Evolutionary conservation across 2,797 vertebrate genomes (phyloP).

Genomic region (Cetoscarus ocellatus): DNA sequence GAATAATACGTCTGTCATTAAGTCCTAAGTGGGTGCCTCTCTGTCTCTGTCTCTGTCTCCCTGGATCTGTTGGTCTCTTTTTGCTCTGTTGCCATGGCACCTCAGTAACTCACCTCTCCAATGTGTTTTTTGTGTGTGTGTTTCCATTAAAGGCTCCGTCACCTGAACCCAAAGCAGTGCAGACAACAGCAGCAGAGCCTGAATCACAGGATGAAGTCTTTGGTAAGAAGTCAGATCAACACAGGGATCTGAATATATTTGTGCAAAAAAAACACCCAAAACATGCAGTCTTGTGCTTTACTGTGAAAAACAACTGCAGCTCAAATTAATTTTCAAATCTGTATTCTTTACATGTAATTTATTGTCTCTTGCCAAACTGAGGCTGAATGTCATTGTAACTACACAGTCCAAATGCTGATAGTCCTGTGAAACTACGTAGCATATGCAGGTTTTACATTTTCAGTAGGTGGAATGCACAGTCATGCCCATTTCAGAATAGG

Average conservation of each 20-base stretch:
- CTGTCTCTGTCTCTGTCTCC: slow-evolving; percentile 5
- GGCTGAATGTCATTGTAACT: no score
- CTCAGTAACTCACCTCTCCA: slow-evolving; percentile 62
- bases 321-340: not conserved
- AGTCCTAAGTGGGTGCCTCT: slow-evolving; percentile 5
- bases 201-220: slow-evolving; percentile 83
- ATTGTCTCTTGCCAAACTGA: no score
- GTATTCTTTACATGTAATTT: no score
- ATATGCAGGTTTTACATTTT: no score
- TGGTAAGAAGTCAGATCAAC: slow-evolving; percentile 66
- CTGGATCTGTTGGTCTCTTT: slow-evolving; percentile 30
- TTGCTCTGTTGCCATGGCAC: slow-evolving; percentile 79
- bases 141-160: slow-evolving; percentile 70
- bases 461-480: no score
- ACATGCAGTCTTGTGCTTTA: not conserved
- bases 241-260: not conserved
- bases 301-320: not conserved
- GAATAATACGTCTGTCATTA: slow-evolving; percentile 33
- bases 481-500: no score
- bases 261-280: not conserved
- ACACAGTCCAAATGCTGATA: no score
- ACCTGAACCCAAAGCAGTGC: slow-evolving; percentile 60
- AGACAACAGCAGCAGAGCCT: slow-evolving; percentile 7
- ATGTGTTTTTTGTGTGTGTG: slow-evolving; percentile 54
- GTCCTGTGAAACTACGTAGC: no score